These are phyloP conservation scores for Tokudaia tokunoshimensis DNA, from an alignment of 2,797 vertebrate genomes.

Conservation along the genomic window DNA sequence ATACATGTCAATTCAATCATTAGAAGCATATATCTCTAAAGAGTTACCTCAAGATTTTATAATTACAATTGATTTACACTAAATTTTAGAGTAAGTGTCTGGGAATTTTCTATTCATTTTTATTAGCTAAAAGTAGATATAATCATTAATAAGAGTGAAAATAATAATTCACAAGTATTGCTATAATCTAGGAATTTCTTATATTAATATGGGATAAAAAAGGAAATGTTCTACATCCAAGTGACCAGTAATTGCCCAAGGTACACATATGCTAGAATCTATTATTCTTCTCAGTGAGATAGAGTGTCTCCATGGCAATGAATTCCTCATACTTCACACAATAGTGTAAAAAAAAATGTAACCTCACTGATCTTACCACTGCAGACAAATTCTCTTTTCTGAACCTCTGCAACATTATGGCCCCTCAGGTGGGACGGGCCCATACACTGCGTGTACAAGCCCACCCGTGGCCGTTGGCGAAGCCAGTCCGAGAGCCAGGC, in stretches of 20 bases:
- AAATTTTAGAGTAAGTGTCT: background rate
- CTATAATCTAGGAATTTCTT: background rate
- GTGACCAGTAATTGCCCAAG: background rate
- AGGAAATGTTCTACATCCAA: background rate
- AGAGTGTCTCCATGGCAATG: background rate
- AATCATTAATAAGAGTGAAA: background rate
- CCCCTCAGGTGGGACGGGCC: conserved; percentile 94
- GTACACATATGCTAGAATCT: background rate
- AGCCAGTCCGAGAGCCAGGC: conserved; percentile 99
- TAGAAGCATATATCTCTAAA: background rate
- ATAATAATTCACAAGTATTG: background rate
- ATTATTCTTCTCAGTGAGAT: no score
- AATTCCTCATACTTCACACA: rapidly evolving
- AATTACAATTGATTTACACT: background rate
- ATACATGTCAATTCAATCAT: background rate
- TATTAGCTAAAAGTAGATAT: background rate
- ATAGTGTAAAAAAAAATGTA: rapidly evolving
- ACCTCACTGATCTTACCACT: conserved; percentile 90
- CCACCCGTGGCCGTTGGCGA: conserved; percentile 96
- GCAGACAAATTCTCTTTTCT: conserved; percentile 98
- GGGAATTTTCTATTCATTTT: background rate
- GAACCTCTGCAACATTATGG: conserved; percentile 98
- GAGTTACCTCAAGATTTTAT: background rate
- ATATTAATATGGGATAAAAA: background rate
- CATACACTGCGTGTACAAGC: conserved; percentile 98